A percentile compares a stretch with the other conserved stretches of the same genome.
phyloP scores from a whole-genome alignment of 2,113 vertebrate species.

The Petromus typicus region DNA sequence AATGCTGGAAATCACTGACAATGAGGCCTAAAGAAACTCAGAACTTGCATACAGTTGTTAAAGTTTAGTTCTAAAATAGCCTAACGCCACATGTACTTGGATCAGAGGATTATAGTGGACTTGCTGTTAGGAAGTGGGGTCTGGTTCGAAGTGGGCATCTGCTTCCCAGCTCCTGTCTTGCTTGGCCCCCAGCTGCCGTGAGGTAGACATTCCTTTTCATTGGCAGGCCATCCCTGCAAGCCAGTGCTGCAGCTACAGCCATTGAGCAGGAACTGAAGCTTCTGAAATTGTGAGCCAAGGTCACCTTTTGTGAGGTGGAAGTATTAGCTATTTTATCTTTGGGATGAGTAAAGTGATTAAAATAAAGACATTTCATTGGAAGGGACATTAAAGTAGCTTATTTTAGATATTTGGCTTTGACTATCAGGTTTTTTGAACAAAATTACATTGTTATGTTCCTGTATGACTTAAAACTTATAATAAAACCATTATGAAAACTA shows the following conservation, averaged over 20 bases:
- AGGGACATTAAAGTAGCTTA: background rate
- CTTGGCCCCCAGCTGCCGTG: background rate
- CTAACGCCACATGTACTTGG: background rate
- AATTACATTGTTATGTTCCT: slow-evolving; percentile 7
- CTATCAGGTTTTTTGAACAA: background rate
- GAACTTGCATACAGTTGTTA: background rate
- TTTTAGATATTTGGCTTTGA: background rate
- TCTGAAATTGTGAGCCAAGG: background rate
- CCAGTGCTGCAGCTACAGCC: background rate
- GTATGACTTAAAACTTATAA: background rate
- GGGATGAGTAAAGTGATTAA: background rate
- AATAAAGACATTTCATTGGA: background rate
- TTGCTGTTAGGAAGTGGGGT: background rate
- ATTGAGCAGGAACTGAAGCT: background rate
- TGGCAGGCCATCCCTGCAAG: background rate
- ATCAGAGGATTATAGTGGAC: background rate
- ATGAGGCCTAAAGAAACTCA: background rate
- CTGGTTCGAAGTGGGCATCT: background rate
- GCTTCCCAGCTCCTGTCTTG: background rate
- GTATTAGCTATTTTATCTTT: background rate
- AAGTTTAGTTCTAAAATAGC: background rate
- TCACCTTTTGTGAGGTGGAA: background rate
- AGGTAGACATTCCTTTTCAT: too few relatives aligned
- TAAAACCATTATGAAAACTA: slow-evolving; percentile 27
- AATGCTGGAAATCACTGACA: background rate